Evolutionary conservation across 2,888 invertebrate species (phyloP), one percentile per base, ranked within the genome.

Genomic region (Azorinus chamasolen): DNA sequence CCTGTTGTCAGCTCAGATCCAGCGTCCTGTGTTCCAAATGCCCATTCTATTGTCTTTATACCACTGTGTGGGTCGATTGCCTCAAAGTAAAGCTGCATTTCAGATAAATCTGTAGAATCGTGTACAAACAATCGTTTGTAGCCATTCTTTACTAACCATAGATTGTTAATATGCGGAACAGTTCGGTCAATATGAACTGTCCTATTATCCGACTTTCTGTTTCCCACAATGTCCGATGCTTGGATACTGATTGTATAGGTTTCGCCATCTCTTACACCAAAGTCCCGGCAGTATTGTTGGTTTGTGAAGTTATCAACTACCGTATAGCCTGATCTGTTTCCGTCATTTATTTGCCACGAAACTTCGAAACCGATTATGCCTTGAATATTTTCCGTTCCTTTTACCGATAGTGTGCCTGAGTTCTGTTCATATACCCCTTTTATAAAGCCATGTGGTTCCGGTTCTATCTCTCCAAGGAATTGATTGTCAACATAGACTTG

Each of bases 21-120:
- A 5, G 58, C 14, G 43, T 50, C 51, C 16, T 41, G 18, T 10
- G 78, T 82, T 27, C 83, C 83, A 41, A 87, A 66, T 0, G 65
- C 54, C 86, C 86, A 86, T 45, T 81, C 55, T 0, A 87, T 57
- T 10, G 54, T 62, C 14, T 45, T 20, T 4, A 87, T 45, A 14
- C 86, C 87, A 45, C 87, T 85, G 61, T 87, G 84, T 10, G 59
- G 53, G 58, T 87, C 87, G 12, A 69, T 62, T 12, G 83, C 76
- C 22, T 81, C 72, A 55, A 86, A 80, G 37, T 72, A 58, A 0
- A 87, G 32, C 25, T 41, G 50, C 80, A 87, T 83, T n/a, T 57
- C 70, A 12, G 83, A 80, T 22, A 87, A 70, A 51, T 87, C 86
- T 22, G 57, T 78, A 46, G 63, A 51, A 51, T 73, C 66, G 50